Conservation (phyloP, 2,888 invertebrate genomes). For the Tenodera sinensis region DNA sequence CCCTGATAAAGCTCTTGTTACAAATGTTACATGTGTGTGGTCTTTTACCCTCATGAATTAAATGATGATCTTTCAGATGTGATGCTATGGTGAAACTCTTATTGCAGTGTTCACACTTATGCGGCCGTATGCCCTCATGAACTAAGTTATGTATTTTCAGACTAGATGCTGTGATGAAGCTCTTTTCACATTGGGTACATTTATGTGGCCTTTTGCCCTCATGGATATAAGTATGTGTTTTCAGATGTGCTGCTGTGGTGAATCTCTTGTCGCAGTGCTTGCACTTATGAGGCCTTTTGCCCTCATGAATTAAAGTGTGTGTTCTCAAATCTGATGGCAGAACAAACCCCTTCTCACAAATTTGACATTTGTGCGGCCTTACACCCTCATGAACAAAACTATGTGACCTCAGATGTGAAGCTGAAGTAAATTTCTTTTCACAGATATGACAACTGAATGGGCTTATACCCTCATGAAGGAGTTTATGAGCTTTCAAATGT, state of each 20-base stretch:
- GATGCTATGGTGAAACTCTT: not conserved
- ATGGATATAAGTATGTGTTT: not conserved
- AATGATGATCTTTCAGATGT: not conserved
- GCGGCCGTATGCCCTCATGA: not conserved
- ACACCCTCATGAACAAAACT: no score
- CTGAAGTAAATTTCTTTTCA: no score
- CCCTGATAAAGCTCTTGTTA: no score
- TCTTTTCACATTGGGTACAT: not conserved
- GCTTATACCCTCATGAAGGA: no score
- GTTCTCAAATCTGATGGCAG: no score
- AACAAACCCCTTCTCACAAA: no score
- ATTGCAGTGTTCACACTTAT: not conserved
- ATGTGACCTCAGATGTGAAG: no score
- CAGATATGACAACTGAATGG: no score
- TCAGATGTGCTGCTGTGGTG: not conserved
- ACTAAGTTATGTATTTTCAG: not conserved
- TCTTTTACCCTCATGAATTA: not conserved
- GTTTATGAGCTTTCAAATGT: no score
- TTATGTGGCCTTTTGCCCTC: not conserved
- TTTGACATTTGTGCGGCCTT: no score
- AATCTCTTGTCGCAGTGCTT: not conserved
- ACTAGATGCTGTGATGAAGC: not conserved
- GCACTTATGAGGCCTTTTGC: not conserved
- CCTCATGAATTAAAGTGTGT: no score
- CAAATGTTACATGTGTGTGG: no score